Evolutionary conservation across 2,888 invertebrate species (phyloP).

Genomic region (Atethmia centrago): DNA sequence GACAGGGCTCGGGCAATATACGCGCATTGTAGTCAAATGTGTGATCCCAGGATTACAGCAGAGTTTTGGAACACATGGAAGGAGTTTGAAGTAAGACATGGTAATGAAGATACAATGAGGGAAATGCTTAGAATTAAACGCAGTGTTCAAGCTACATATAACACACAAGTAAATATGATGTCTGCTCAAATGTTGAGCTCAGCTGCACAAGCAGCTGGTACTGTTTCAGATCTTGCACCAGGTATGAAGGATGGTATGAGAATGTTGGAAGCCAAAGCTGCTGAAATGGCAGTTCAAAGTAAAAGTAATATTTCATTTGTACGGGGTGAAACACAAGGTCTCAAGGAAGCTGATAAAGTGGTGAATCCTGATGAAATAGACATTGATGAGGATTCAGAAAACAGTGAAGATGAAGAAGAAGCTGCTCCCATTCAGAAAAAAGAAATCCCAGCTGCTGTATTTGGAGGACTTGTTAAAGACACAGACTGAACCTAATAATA

Average conservation of each 20-base stretch:
- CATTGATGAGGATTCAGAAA: slow-evolving; percentile 94
- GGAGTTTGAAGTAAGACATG: slow-evolving; percentile 99
- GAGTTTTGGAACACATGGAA: slow-evolving; percentile 99
- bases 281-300: slow-evolving; percentile 91
- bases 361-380: slow-evolving; percentile 97
- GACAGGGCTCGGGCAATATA: slow-evolving; percentile 99
- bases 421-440: slow-evolving; percentile 95
- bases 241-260: slow-evolving; percentile 97
- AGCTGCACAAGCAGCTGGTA: slow-evolving; percentile 92
- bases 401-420: slow-evolving; percentile 91
- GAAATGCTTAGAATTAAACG: slow-evolving; percentile 99
- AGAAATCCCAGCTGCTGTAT: slow-evolving; percentile 96
- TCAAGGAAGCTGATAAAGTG: slow-evolving; percentile 92
- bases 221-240: slow-evolving; percentile 93
- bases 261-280: slow-evolving; percentile 95
- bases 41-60: slow-evolving; percentile 98
- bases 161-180: slow-evolving; percentile 99
- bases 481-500: slow-evolving; percentile 65
- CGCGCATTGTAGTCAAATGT: slow-evolving; percentile 99
- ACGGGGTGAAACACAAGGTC: slow-evolving; percentile 95
- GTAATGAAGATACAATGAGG: slow-evolving; percentile 99
- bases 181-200: slow-evolving; percentile 98
- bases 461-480: slow-evolving; percentile 93
- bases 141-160: slow-evolving; percentile 99
- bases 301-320: slow-evolving; percentile 95